Percentiles rank a stretch among this genome's conserved stretches.
phyloP scores from a whole-genome alignment of 2,888 invertebrate species.

The Drosophila sordidapex region DNA sequence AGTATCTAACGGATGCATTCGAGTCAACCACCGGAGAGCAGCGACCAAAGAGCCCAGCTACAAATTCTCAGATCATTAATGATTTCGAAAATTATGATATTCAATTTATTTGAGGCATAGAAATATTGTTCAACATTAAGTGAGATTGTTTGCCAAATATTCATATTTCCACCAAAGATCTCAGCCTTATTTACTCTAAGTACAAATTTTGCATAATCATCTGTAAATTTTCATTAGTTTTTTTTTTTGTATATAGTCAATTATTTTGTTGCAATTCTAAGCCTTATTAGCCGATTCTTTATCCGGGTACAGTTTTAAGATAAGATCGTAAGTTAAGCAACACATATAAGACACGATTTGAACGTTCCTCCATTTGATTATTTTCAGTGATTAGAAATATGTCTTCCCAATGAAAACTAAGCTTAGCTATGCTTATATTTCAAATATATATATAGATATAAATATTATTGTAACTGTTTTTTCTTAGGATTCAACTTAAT shows the following conservation, averaged over 20 bases:
- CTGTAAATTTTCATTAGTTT: slow-evolving; percentile 3
- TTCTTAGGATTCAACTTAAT: not conserved
- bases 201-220: not conserved
- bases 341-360: slow-evolving; percentile 36
- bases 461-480: slow-evolving; percentile 7
- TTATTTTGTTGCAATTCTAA: not conserved
- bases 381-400: slow-evolving; percentile 63
- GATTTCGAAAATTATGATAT: slow-evolving; percentile 84
- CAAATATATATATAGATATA: slow-evolving; percentile 10
- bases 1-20: slow-evolving; percentile 83
- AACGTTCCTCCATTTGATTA: slow-evolving; percentile 55
- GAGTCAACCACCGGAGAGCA: slow-evolving; percentile 50
- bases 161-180: slow-evolving; percentile 69
- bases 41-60: slow-evolving; percentile 40
- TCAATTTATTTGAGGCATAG: slow-evolving; percentile 71
- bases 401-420: slow-evolving; percentile 63
- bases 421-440: slow-evolving; percentile 22
- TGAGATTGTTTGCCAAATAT: slow-evolving; percentile 22
- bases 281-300: slow-evolving; percentile 4
- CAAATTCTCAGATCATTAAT: slow-evolving; percentile 57
- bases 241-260: slow-evolving; percentile 10
- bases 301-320: not conserved
- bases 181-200: slow-evolving; percentile 59
- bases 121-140: slow-evolving; percentile 5
- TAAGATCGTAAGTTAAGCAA: slow-evolving; percentile 9